Evolutionary conservation across 2,797 vertebrate species (phyloP), one percentile per base, ranked within the genome.

Genomic region (Pelobates cultripes): DNA sequence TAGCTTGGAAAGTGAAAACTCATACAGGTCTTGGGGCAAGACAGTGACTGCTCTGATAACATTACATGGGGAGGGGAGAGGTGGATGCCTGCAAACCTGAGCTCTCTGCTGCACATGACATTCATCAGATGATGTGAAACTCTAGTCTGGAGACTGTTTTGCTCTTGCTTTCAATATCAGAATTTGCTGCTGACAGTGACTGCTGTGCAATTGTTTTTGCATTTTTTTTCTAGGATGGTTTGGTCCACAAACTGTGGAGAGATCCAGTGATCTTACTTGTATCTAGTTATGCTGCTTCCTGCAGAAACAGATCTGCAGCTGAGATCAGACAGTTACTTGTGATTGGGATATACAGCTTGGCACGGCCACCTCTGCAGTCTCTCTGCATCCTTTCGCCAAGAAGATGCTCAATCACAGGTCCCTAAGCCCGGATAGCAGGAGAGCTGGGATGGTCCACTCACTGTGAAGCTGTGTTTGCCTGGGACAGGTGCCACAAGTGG

Each of bases 401-500:
- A 45, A 40, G 63, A 45, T 74, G 70, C 10, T 51, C 15, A 47
- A 47, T 43, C 41, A 70, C 63, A 80, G 41, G 60, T 10, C 43
- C 43, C 17, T 51, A 15, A 61, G 3, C 44, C 9, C 1, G 55
- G 9, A 57, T 12, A 12, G 7, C 9, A 57, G 47, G 44, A 10
- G 61, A 47, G 80, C 86, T 85, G 9, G 47, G 63, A 42, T 12
- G 13, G 3, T 7, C 15, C 44, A 0, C 43, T 51, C 14, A 44
- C 10, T 44, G 83, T 72, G 81, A 85, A 85, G 84, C 68, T 0
- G 61, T 87, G 76, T 73, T 73, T 7, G 42, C 44, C 83, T 84
- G 85, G 79, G 87, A 85, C 66, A 85, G 45, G 68, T 61, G 69
- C 76, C 40, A 79, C 81, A 86, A 86, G 87, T 88, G 81, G 75